Conservation (phyloP, 2,113 vertebrate genomes). For the pig (Sus scrofa) region DNA sequence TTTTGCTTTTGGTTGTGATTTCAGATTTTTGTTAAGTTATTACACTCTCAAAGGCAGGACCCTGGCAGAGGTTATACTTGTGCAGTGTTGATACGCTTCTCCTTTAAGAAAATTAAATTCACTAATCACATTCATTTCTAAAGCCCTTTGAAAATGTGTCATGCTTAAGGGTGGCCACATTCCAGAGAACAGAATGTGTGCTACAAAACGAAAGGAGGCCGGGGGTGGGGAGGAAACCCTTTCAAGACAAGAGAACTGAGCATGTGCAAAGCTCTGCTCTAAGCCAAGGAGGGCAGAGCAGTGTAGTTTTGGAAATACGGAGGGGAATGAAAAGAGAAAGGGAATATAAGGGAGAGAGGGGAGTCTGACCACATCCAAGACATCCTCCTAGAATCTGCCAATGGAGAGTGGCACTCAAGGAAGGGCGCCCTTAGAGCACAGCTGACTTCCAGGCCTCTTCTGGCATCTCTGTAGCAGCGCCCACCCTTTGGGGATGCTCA, state of each 20-base stretch:
- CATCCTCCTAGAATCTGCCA: not conserved
- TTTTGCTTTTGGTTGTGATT: constrained; percentile 33
- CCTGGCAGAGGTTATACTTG: not conserved
- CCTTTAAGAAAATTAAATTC: constrained; percentile 64
- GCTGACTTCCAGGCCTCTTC: not conserved
- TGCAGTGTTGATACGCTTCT: not conserved
- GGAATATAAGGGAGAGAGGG: not conserved
- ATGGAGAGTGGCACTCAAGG: not conserved
- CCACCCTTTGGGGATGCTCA: not conserved
- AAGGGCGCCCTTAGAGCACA: not conserved
- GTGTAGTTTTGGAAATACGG: not conserved
- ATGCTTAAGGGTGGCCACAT: constrained; percentile 70
- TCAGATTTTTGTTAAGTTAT: not conserved
- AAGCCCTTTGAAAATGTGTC: constrained; percentile 68
- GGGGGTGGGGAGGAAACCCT: constrained; percentile 49
- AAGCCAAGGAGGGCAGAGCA: not conserved
- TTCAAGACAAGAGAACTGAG: constrained; percentile 58
- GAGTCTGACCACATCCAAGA: not conserved
- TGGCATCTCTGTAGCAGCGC: not conserved
- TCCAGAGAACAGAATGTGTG: constrained; percentile 75
- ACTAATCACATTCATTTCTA: constrained; percentile 55
- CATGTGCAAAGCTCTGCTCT: not conserved
- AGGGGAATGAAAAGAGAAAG: not conserved
- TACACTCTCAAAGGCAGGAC: not conserved
- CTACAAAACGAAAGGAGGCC: not conserved